phyloP scores from a whole-genome alignment of 2,797 vertebrate genomes.

The Pipistrellus pygmaeus region DNA sequence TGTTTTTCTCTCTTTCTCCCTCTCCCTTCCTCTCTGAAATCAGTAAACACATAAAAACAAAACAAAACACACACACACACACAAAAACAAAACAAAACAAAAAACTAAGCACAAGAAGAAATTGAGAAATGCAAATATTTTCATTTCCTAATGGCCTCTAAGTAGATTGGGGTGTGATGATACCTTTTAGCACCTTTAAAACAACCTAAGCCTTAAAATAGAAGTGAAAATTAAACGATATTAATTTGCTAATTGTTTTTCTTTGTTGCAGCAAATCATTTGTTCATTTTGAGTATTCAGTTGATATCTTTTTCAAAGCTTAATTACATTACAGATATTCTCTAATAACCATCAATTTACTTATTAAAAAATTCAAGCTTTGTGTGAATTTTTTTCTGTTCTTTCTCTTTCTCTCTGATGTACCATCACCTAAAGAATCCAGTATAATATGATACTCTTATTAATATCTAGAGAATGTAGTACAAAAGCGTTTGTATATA shows the following conservation, averaged over 20 bases:
- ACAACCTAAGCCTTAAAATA: slow-evolving; percentile 41
- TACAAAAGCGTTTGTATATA: neutral
- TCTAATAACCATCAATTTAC: slow-evolving; percentile 17
- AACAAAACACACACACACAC: no score
- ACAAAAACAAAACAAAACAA: no score
- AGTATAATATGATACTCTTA: neutral
- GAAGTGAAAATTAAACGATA: slow-evolving; percentile 21
- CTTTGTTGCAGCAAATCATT: neutral
- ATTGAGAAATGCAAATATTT: slow-evolving; percentile 50
- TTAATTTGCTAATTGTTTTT: slow-evolving; percentile 41
- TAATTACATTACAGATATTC: neutral
- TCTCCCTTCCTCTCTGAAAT: no score
- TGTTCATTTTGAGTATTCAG: slow-evolving; percentile 6
- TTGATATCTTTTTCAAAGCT: slow-evolving; percentile 1
- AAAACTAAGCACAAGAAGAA: neutral
- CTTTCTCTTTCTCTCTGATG: neutral
- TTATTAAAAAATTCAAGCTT: neutral
- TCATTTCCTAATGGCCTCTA: slow-evolving; percentile 33
- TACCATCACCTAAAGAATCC: neutral
- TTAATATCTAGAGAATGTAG: slow-evolving; percentile 33
- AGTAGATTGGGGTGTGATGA: neutral
- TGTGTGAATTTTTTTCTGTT: neutral
- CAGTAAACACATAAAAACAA: no score
- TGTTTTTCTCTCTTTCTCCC: no score
- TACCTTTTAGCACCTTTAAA: slow-evolving; percentile 34